Base-by-base conservation (phyloP, 2,888 invertebrate species). In the Nezara viridula region DNA sequence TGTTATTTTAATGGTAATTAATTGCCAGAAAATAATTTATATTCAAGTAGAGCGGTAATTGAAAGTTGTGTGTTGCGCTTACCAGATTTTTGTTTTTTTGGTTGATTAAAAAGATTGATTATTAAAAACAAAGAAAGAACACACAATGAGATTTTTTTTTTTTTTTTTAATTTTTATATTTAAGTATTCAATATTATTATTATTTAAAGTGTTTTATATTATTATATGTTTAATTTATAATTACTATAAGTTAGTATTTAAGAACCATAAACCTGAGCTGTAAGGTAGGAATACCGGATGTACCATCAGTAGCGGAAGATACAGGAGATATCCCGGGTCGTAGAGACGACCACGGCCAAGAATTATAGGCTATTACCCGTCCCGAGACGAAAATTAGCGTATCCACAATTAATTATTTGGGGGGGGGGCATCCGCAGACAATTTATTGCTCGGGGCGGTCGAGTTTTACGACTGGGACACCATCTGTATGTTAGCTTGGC, bases 311-410 rank as follows among this genome's bases (percentile, higher is more conserved):
- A 37, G 19, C 19, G 66, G 37, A 73, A 32, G 66, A 73, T 73
- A 73, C 66, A 37, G 66, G 66, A 73, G 66, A 32, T 73, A 73
- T 32, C 66, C 14, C 27, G 12, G 66, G 66, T 73, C 32, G 66
- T 73, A 37, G 32, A 16, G 19, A 21, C 16, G 37, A 73, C 66
- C 66, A 37, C 81, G 5, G 81, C 12, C 81, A 81, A 47, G 81
- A 81, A 81, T 81, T 81, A 81, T 81, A 81, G 81, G 81, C 81
- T 81, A 81, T 81, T 81, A 81, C 81, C 81, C 81, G 44, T n/a
- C 81, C 44, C 81, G 44, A 81, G 81, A 81, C 81, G 81, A 81
- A 81, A 81, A 81, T 81, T 81, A 81, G 81, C 81, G 81, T 81
- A 81, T 81, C 81, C 81, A 81, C 81, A 81, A 81, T 81, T 44